Evolutionary conservation across 1,140 invertebrate genomes (phyloP), one percentile per base, ranked within the genome.

Genomic region (Dendroctonus valens): DNA sequence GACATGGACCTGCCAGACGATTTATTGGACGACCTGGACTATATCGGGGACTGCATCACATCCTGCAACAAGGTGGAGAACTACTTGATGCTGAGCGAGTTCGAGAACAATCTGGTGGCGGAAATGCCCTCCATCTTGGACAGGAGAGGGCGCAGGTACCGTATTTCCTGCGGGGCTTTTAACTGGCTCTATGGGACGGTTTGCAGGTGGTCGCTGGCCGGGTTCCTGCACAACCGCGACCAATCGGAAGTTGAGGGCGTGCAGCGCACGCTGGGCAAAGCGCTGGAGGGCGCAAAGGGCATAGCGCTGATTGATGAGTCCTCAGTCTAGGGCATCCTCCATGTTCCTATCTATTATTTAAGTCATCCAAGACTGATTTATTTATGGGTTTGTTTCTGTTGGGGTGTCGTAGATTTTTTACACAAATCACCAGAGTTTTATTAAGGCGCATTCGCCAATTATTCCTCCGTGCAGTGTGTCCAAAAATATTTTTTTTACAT

Each of bases 61-160:
- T 93, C 91, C 38, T 93, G 91, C 79, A 92, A 93, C 80, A 92
- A 93, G 83, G 89, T 91, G 39, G 91, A 92, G 78, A 92, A 93
- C 78, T 92, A 91, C 76, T 79, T 93, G 67, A 92, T 93, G 89
- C 83, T 92, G 42, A 91, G 89, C 66, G 91, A 93, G 78, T 92
- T 91, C 77, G 91, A 93, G 75, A 92, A 93, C 78, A 93, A 93
- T 78, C 78, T 93, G 40, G 91, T 90, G 70, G 89, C 88, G 0
- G 88, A 91, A 76, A 84, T 90, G 80, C 88, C 89, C 5, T 86
- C 87, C 62, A 83, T 89, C 68, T 82, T 86, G 75, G 88, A 90
- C 72, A 81, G 86, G 7, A 85, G 86, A 69, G 85, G 84, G 11
- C 78, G 88, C 42, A 82, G 64, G 87, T 41, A 59, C 5, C 38